phyloP scores from a whole-genome alignment of 1,140 invertebrate genomes.

The Lepidotrigona ventralis region DNA sequence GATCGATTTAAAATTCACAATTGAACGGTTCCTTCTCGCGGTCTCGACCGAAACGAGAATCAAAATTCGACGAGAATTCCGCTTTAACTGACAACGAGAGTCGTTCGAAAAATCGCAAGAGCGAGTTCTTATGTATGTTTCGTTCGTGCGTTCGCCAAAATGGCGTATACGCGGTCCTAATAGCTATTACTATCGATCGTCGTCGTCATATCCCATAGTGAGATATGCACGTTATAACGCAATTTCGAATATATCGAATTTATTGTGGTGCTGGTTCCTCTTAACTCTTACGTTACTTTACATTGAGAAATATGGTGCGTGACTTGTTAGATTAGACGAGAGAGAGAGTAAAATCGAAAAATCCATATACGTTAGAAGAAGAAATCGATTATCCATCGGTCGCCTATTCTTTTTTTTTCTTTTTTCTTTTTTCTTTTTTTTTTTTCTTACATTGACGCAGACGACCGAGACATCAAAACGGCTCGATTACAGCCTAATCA shows the following conservation, averaged over 20 bases:
- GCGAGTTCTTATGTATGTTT: constrained; percentile 30
- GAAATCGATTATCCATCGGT: constrained; percentile 45
- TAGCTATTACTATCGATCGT: neutral
- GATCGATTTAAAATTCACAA: constrained; percentile 48
- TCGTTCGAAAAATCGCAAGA: neutral
- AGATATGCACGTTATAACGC: constrained; percentile 5
- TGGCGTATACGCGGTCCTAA: constrained; percentile 4
- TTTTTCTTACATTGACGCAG: constrained; percentile 8
- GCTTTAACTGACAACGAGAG: neutral
- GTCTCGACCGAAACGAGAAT: neutral
- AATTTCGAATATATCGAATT: constrained; percentile 25
- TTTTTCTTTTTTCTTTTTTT: too few species aligned
- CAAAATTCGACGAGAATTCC: too few species aligned
- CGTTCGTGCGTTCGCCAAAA: constrained; percentile 15
- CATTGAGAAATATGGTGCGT: constrained; percentile 34
- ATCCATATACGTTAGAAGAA: constrained; percentile 57
- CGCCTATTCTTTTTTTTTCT: neutral
- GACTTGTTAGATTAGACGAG: constrained; percentile 54
- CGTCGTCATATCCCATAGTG: neutral
- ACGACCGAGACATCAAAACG: constrained; percentile 9
- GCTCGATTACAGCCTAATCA: neutral
- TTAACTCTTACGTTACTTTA: constrained; percentile 35
- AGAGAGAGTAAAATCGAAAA: constrained; percentile 63
- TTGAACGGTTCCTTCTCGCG: neutral
- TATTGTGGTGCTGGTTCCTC: constrained; percentile 33